phyloP scores from a whole-genome alignment of 1,140 invertebrate species.

The Habropoda laboriosa region DNA sequence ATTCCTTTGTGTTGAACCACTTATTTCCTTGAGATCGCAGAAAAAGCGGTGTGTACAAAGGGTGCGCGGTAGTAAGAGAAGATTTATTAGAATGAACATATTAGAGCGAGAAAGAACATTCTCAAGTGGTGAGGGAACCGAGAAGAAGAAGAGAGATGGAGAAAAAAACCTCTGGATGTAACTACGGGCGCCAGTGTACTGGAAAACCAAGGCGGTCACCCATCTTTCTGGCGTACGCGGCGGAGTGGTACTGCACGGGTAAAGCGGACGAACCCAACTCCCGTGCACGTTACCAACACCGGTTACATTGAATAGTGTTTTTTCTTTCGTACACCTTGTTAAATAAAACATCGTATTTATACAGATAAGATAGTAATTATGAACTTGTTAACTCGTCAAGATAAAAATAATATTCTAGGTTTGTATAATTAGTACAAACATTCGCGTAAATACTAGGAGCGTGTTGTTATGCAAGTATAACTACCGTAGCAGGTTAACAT shows the following conservation, averaged over 20 bases:
- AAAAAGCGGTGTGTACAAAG: slow-evolving; percentile 39
- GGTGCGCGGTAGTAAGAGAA: too few relatives aligned
- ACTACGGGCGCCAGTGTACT: too few relatives aligned
- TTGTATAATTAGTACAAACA: neutral
- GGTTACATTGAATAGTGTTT: too few relatives aligned
- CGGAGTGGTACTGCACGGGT: neutral
- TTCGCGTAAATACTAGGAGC: neutral
- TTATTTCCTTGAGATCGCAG: neutral
- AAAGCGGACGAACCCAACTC: neutral
- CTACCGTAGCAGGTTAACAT: neutral
- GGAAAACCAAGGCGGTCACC: slow-evolving; percentile 26
- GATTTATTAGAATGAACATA: too few relatives aligned
- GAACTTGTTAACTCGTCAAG: too few relatives aligned
- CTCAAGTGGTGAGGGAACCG: too few relatives aligned
- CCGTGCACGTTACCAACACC: fast-evolving
- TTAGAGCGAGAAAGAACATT: too few relatives aligned
- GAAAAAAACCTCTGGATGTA: too few relatives aligned
- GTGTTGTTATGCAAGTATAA: neutral
- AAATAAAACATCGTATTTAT: too few relatives aligned
- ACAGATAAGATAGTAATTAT: too few relatives aligned
- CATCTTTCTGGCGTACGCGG: neutral
- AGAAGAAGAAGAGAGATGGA: neutral
- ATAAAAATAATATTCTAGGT: too few relatives aligned
- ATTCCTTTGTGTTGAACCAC: slow-evolving; percentile 46
- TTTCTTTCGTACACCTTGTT: too few relatives aligned